Evolutionary conservation across 2,113 vertebrate genomes (phyloP), one percentile per base, ranked within the genome.

Genomic region (Chionodraco myersi): DNA sequence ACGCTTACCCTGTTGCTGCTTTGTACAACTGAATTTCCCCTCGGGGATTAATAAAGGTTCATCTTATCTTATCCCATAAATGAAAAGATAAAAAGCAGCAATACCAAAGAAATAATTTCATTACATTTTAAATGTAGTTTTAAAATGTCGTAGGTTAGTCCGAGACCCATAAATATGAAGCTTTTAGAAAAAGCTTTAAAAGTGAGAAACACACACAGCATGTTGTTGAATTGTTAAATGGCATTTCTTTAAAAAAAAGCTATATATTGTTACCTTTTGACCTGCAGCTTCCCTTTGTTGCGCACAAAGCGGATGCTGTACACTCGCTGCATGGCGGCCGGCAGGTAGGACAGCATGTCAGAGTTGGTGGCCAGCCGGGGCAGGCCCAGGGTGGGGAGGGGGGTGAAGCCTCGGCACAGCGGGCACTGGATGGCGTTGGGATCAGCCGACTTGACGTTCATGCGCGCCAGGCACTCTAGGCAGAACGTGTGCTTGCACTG

Each of bases 401-500:
- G 69, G 0, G 95, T 95, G 23, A 79, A 56, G 18, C 88, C 52
- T 34, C 95, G 92, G 77, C 96, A 96, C 75, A 96, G 87, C 0
- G 96, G 95, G 77, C 96, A 96, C 89, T 90, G 94, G 82, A 96
- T 90, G 77, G 92, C 75, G 11, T 87, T 81, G 5, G 95, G 93
- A 79, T 94, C 87, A 0, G 80, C 0, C 0, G 95, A 94, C 79
- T 95, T 95, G 49, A 96, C 69, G 59, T 95, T 96, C 30, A 96
- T 95, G 72, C 95, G 93, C 0, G 95, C 94, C 79, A 96, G 89
- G 54, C 95, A 96, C 90, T 96, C 95, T 83, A 96, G 89, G 78
- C 96, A 96, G 93, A 96, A 96, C 2, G 95, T 96, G 87, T 96
- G 96, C 0, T 75, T 75, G 72, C 96, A 96, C 21, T 92, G 90